These are phyloP conservation scores for Herpetotheres cachinnans DNA, from an alignment of 2,113 vertebrate genomes.

Conservation along the genomic window DNA sequence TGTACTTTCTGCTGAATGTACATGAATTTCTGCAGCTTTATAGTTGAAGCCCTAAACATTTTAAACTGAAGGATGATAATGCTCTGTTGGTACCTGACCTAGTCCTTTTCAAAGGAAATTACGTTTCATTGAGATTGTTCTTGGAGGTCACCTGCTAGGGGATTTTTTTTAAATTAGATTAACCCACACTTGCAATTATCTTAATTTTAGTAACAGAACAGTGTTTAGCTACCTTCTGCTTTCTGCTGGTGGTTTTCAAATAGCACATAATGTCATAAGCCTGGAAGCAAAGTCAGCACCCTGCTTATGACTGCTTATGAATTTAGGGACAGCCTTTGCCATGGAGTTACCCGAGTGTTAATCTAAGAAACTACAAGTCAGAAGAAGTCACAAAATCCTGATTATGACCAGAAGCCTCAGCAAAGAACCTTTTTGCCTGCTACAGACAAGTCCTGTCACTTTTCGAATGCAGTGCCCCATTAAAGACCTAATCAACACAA, in stretches of 20 bases:
- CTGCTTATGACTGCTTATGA: neutral
- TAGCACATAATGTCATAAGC: fast-evolving
- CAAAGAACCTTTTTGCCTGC: neutral
- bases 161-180: neutral
- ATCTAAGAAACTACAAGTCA: neutral
- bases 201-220: neutral
- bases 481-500: neutral
- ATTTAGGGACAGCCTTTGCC: neutral
- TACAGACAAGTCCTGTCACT: neutral
- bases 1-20: neutral
- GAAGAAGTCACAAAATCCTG: neutral
- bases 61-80: neutral
- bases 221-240: neutral
- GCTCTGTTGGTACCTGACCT: neutral
- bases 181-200: fast-evolving
- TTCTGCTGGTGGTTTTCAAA: neutral
- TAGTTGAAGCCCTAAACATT: neutral
- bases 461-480: neutral
- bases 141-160: fast-evolving
- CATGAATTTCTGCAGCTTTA: neutral
- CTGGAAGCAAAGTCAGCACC: neutral
- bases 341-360: neutral
- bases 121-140: neutral
- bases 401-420: neutral
- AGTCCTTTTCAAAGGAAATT: neutral